Evolutionary conservation across 2,113 vertebrate genomes (phyloP).

Genomic region (Siniperca chuatsi): DNA sequence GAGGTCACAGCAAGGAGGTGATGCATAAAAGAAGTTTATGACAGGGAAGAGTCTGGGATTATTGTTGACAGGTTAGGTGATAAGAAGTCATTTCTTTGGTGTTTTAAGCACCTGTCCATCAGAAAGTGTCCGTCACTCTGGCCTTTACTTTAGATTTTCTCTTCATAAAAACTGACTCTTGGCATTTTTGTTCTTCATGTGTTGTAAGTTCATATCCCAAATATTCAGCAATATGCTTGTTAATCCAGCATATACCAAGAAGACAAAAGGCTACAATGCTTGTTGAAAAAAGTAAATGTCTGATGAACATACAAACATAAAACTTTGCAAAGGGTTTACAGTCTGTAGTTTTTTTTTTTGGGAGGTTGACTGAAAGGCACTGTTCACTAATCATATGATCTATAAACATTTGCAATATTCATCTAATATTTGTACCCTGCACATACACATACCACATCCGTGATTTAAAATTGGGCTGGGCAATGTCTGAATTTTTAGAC

Average conservation of each 20-base stretch:
- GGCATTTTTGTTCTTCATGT: not conserved
- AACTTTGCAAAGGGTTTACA: too few relatives aligned
- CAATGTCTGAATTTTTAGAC: not conserved
- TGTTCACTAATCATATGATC: not conserved
- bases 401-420: not conserved
- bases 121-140: not conserved
- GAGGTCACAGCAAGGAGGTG: slow-evolving; percentile 40
- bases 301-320: too few relatives aligned
- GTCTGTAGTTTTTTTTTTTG: not conserved
- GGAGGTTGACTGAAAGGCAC: not conserved
- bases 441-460: not conserved
- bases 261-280: not conserved
- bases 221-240: not conserved
- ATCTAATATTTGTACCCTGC: not conserved
- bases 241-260: not conserved
- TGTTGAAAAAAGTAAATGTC: not conserved
- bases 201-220: not conserved
- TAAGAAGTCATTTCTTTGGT: slow-evolving; percentile 21
- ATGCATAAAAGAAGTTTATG: slow-evolving; percentile 37
- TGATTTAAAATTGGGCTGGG: not conserved
- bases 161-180: not conserved
- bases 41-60: slow-evolving; percentile 34
- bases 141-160: slow-evolving; percentile 10
- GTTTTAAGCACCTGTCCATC: slow-evolving; percentile 38
- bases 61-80: slow-evolving; percentile 47